Percentiles rank a stretch among this genome's conserved stretches.
Evolutionary conservation across 92 coral and sea anemone genomes (phyloP).

Genomic region (Isaurus tuberculatus): DNA sequence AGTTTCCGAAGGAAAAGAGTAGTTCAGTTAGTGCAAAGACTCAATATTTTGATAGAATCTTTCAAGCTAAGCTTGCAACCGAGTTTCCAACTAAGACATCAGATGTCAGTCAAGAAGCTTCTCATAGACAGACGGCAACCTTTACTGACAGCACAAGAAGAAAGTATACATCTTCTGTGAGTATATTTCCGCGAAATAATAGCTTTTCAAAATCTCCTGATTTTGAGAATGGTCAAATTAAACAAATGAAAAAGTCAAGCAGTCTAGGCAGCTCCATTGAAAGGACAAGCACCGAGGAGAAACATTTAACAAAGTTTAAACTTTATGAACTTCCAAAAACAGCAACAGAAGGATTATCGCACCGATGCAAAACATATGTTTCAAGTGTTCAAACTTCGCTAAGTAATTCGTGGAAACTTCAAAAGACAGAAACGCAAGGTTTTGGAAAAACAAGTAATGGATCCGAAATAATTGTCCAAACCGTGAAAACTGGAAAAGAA

Average conservation of each 20-base stretch:
- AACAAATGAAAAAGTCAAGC: not conserved
- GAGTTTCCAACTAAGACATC: not conserved
- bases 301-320: not conserved
- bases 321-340: not conserved
- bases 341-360: not conserved
- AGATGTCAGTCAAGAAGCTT: not conserved
- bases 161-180: conserved; percentile 21
- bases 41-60: not conserved
- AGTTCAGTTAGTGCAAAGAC: not conserved
- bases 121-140: not conserved
- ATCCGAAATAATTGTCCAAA: not conserved
- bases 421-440: not conserved
- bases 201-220: not conserved
- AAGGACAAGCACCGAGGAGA: not conserved
- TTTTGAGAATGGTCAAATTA: not conserved
- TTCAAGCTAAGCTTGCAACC: not conserved
- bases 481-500: not conserved
- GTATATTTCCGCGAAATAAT: conserved; percentile 13
- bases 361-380: conserved; percentile 15
- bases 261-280: not conserved
- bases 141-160: not conserved
- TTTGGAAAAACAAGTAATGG: not conserved
- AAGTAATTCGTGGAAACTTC: conserved; percentile 31
- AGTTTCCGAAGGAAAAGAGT: not conserved
- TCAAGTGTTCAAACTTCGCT: conserved; percentile 27